These are phyloP conservation scores for Vulpes lagopus DNA, from an alignment of 2,113 vertebrate genomes.

Conservation along the genomic window DNA sequence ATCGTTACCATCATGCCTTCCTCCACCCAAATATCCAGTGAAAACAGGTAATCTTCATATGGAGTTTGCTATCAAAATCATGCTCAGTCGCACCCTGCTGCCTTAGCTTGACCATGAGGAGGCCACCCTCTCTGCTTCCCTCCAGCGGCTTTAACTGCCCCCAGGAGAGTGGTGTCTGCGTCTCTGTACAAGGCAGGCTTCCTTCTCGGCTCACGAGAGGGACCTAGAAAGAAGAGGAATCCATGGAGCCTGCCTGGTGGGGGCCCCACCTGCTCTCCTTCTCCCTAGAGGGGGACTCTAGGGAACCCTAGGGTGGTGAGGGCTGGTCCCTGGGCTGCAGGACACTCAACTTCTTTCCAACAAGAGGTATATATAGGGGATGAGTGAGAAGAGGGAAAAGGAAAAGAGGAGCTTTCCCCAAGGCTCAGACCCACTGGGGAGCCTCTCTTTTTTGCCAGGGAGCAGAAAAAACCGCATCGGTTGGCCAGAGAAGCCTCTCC, in stretches of 20 bases:
- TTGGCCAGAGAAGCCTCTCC: not conserved
- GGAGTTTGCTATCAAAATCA: not conserved
- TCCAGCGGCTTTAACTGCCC: not conserved
- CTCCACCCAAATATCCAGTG: not conserved
- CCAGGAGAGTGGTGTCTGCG: not conserved
- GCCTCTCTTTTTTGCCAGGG: not conserved
- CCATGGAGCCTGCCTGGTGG: conserved; percentile 9
- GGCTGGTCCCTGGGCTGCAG: not conserved
- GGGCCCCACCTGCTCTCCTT: not conserved
- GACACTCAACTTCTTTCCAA: not conserved
- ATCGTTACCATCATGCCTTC: not conserved
- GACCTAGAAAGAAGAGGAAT: conserved; percentile 75
- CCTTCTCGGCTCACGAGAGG: conserved; percentile 71
- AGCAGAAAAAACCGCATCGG: not conserved
- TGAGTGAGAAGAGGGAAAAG: not conserved
- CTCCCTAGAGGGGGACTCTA: no score
- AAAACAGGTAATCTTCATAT: not conserved
- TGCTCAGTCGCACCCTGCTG: not conserved
- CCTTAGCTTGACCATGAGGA: accelerated
- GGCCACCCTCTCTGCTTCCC: not conserved
- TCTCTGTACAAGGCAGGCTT: conserved; percentile 46
- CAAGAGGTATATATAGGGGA: not conserved
- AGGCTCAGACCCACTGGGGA: not conserved
- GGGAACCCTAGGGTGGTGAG: not conserved
- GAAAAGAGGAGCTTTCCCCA: not conserved